phyloP scores from a whole-genome alignment of 92 coral and sea anemone species.

The Plumapathes pennacea region DNA sequence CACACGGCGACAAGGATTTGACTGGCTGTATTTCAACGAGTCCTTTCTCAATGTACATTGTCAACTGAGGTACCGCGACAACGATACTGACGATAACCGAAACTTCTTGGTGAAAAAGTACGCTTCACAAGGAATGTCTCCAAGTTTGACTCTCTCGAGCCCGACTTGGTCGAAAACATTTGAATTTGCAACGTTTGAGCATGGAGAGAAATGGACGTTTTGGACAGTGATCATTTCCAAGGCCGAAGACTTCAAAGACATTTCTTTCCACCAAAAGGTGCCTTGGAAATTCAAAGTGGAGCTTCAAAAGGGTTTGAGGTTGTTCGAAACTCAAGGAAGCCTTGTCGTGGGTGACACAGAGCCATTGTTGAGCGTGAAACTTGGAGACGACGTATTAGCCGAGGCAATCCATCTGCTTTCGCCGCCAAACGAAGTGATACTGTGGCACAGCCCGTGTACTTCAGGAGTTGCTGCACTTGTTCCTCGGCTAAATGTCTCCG shows the following conservation, averaged over 20 bases:
- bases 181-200: slow-evolving; percentile 43
- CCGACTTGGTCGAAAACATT: slow-evolving; percentile 73
- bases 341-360: slow-evolving; percentile 66
- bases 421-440: slow-evolving; percentile 14
- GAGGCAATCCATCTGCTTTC: slow-evolving; percentile 20
- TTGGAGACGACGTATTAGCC: slow-evolving; percentile 61
- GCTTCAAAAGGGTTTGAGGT: slow-evolving; percentile 71
- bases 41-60: slow-evolving; percentile 49
- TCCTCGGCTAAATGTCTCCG: slow-evolving; percentile 48
- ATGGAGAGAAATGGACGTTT: slow-evolving; percentile 29
- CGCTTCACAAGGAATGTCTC: slow-evolving; percentile 72
- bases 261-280: slow-evolving; percentile 16
- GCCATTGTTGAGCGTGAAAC: slow-evolving; percentile 56
- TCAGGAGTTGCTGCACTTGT: slow-evolving; percentile 66
- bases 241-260: slow-evolving; percentile 19
- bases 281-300: slow-evolving; percentile 77
- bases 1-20: no score
- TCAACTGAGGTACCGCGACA: slow-evolving; percentile 66
- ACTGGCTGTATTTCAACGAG: slow-evolving; percentile 60
- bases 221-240: slow-evolving; percentile 68
- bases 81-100: slow-evolving; percentile 65
- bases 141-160: slow-evolving; percentile 69
- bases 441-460: slow-evolving; percentile 77
- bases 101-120: slow-evolving; percentile 64
- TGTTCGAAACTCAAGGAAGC: slow-evolving; percentile 76